Evolutionary conservation across 2,797 vertebrate genomes (phyloP), one percentile per base, ranked within the genome.

Genomic region (Sternotherus odoratus): DNA sequence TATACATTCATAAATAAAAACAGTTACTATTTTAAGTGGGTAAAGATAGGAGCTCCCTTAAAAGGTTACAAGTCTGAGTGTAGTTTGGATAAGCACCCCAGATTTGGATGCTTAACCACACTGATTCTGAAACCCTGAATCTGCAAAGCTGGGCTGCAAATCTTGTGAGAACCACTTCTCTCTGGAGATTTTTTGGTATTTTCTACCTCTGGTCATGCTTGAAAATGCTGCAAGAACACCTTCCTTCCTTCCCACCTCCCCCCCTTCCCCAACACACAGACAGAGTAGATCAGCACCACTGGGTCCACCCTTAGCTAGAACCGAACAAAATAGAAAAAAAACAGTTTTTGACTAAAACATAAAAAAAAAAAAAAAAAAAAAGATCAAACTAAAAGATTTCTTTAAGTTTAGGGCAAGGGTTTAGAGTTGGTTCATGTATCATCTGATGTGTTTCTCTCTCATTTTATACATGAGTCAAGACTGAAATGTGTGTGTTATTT

Each of bases 31-130:
- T 90, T 83, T 82, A 75, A 82, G 63, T 50, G 51, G 19, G 17
- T 79, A 49, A 95, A 83, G 23, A 79, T 2, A 88, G 69, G 30
- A 89, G 43, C 91, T 87, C 12, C 54, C 16, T 60, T 30, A 87
- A n/a, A 85, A 82, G 16, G 80, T 79, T 83, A 28, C 8, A 82
- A 82, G 12, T 6, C 11, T 85, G 66, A 66, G 49, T 21, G 50
- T 3, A 43, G 3, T 82, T 60, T 80, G 19, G n/a, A 83, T 13
- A 57, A 3, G 63, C 9, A 81, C 13, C 56, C 78, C 24, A 23
- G 24, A 43, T 83, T 87, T 39, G 87, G n/a, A 83, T 91, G 12
- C 15, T 63, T 93, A 3, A 53, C 15, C 75, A 5, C 69, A 69
- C 63, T 36, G 49, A 72, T 28, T 51, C 17, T 63, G 8, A 88